Conservation (phyloP, 2,888 invertebrate genomes). For the Apamea sordens region DNA sequence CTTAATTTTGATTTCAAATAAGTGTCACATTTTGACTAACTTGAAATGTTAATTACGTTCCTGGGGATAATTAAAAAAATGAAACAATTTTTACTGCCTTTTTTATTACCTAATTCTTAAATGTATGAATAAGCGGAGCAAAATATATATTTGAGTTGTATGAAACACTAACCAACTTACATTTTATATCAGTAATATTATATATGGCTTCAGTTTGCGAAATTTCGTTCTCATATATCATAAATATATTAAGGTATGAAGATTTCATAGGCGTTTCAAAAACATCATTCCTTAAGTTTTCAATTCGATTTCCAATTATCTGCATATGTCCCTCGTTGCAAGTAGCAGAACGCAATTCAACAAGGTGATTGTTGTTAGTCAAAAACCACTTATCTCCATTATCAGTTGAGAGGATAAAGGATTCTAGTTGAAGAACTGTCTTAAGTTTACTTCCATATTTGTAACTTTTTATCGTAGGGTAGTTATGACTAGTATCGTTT, state of each 20-base stretch:
- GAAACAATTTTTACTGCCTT: not conserved
- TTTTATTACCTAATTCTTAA: constrained; percentile 4
- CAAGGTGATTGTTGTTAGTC: constrained; percentile 14
- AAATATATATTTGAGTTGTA: constrained; percentile 3
- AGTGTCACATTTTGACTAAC: not conserved
- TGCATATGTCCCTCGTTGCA: constrained; percentile 4
- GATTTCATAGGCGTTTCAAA: constrained; percentile 24
- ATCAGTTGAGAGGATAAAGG: constrained; percentile 19
- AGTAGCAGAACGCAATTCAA: constrained; percentile 17
- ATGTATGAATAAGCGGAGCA: constrained; percentile 8
- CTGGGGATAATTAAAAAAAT: not conserved
- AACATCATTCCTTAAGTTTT: constrained; percentile 22
- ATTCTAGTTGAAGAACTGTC: constrained; percentile 16
- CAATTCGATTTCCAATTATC: constrained; percentile 25
- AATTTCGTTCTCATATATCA: constrained; percentile 24
- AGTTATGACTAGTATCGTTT: not conserved
- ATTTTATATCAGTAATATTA: constrained; percentile 16
- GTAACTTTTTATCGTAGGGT: constrained; percentile 8
- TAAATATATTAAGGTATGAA: constrained; percentile 4
- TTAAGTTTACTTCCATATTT: constrained; percentile 13
- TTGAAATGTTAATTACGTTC: constrained; percentile 2
- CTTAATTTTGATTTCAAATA: too few relatives aligned
- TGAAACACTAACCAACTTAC: constrained; percentile 3
- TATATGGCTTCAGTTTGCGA: constrained; percentile 17
- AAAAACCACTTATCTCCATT: constrained; percentile 33